These are phyloP conservation scores for Batillaria attramentaria DNA, from an alignment of 1,140 invertebrate genomes.

Conservation along the genomic window DNA sequence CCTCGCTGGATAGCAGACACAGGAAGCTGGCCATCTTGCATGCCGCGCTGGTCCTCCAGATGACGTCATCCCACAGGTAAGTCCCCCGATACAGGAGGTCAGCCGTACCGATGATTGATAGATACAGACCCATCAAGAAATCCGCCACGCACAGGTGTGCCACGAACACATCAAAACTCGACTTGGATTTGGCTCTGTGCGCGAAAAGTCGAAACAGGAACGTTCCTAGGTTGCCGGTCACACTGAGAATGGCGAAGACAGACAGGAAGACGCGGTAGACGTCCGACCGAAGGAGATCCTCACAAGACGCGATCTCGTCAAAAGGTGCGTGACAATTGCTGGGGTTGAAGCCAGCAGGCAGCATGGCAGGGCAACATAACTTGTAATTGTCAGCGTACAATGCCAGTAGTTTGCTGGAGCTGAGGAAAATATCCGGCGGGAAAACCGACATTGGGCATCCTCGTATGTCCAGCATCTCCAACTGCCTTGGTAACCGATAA, in stretches of 20 bases:
- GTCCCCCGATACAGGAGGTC: constrained; percentile 48
- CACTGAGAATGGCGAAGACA: constrained; percentile 38
- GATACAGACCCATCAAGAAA: constrained; percentile 31
- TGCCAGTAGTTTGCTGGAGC: constrained; percentile 24
- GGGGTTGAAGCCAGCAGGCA: neutral
- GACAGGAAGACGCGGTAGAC: constrained; percentile 39
- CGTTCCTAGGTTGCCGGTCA: constrained; percentile 44
- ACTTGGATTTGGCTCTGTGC: constrained; percentile 30
- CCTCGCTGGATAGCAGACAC: constrained; percentile 35
- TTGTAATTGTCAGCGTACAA: constrained; percentile 37
- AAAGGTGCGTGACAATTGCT: constrained; percentile 19
- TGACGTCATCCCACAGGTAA: constrained; percentile 10
- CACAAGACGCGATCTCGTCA: constrained; percentile 48
- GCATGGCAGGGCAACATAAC: constrained; percentile 41
- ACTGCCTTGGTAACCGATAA: neutral
- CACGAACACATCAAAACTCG: constrained; percentile 45
- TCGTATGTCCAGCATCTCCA: constrained; percentile 27
- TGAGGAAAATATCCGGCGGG: constrained; percentile 34
- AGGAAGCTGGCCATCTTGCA: constrained; percentile 30
- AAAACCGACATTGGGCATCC: constrained; percentile 29
- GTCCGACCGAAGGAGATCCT: constrained; percentile 37
- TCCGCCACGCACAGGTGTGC: constrained; percentile 39
- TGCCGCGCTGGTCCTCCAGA: constrained; percentile 21
- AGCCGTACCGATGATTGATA: constrained; percentile 29
- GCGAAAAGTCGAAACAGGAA: constrained; percentile 21